Conservation (phyloP, 2,888 invertebrate genomes). For the Lacanobia wlatinum region DNA sequence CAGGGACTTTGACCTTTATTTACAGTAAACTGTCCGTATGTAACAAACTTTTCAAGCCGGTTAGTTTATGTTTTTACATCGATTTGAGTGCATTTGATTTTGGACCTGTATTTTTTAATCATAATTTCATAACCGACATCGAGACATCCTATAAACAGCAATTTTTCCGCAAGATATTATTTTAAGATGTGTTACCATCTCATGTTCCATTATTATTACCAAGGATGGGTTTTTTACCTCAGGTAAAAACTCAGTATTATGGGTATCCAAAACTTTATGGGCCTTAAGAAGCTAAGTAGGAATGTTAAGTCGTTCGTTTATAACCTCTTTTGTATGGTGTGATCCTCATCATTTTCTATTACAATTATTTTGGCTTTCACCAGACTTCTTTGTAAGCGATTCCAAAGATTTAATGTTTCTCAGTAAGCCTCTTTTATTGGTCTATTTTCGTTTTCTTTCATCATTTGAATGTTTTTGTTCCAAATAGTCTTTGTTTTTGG, state of each 20-base stretch:
- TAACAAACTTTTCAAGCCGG: background rate
- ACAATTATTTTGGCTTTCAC: slow-evolving; percentile 8
- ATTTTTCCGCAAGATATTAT: background rate
- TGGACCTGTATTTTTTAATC: background rate
- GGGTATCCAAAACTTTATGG: background rate
- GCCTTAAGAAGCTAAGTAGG: background rate
- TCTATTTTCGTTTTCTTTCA: slow-evolving; percentile 10
- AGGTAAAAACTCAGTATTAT: background rate
- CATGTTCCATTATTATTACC: background rate
- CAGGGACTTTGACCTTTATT: slow-evolving; percentile 50
- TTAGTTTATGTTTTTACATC: background rate
- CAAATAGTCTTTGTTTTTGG: slow-evolving; percentile 13
- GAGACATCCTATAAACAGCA: background rate
- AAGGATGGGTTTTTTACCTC: slow-evolving; percentile 13
- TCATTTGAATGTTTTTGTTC: slow-evolving; percentile 26
- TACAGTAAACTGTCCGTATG: background rate
- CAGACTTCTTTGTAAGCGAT: slow-evolving; percentile 42
- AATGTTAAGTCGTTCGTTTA: background rate
- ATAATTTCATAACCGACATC: too few species aligned
- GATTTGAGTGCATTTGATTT: background rate
- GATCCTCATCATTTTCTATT: background rate
- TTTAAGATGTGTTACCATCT: background rate
- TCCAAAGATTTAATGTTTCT: slow-evolving; percentile 20
- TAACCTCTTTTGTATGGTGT: background rate
- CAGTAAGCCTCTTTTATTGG: background rate